Conservation (phyloP, 2,113 vertebrate species). For the Cisticola juncidis region DNA sequence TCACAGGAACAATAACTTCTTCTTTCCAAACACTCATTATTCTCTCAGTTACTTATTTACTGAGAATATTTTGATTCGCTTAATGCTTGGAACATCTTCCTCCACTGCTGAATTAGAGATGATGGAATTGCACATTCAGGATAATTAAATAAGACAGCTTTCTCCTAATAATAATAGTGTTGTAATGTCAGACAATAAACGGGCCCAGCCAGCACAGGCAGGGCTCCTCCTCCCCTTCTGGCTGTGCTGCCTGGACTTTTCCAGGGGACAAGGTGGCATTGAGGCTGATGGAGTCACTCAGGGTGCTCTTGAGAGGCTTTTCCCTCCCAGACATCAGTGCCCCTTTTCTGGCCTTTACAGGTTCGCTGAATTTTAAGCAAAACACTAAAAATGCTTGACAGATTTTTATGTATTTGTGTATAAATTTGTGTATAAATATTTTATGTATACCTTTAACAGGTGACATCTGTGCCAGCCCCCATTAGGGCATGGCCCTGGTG, state of each 20-base stretch:
- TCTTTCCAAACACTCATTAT: not conserved
- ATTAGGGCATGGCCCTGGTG: accelerated
- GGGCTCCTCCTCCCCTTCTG: not conserved
- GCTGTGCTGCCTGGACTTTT: not conserved
- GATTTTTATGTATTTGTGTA: not conserved
- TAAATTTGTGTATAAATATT: not conserved
- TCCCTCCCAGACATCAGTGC: not conserved
- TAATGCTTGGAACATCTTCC: not conserved
- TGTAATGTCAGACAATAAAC: not conserved
- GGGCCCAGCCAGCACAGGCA: not conserved
- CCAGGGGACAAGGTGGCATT: not conserved
- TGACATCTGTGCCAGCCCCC: too few relatives aligned
- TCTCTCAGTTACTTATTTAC: slow-evolving; percentile 12
- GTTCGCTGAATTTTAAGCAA: not conserved
- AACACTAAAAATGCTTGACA: not conserved
- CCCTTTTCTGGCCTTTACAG: not conserved
- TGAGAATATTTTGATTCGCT: slow-evolving; percentile 9
- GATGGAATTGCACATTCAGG: not conserved
- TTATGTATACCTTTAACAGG: not conserved
- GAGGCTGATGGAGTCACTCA: not conserved
- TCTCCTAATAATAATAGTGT: not conserved
- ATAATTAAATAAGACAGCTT: slow-evolving; percentile 4
- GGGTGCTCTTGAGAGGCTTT: not conserved
- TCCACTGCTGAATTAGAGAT: not conserved
- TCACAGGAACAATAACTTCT: not conserved